Evolutionary conservation across 2,888 invertebrate species (phyloP).

Genomic region (Phaonia tiefii): DNA sequence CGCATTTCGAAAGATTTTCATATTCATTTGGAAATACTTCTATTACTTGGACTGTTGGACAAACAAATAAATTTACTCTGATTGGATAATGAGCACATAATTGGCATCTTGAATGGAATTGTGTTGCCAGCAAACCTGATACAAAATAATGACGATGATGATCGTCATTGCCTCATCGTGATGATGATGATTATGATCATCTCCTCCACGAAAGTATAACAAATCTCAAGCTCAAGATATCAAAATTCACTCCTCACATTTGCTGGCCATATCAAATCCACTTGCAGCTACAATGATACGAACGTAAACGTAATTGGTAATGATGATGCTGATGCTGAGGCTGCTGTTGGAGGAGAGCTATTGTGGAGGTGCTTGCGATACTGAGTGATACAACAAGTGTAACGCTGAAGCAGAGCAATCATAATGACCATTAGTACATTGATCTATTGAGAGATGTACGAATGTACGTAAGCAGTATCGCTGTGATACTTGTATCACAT

Average conservation of each 20-base stretch:
- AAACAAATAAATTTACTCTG: constrained; percentile 81
- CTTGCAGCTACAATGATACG: constrained; percentile 2
- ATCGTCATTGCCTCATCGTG: too few relatives aligned
- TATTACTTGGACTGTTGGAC: constrained; percentile 71
- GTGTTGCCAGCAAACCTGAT: constrained; percentile 81
- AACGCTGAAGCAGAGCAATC: constrained; percentile 1
- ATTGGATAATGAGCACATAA: constrained; percentile 81
- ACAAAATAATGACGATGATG: constrained; percentile 57
- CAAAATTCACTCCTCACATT: constrained; percentile 13
- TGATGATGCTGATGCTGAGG: neutral
- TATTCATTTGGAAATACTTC: constrained; percentile 50
- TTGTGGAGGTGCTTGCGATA: neutral
- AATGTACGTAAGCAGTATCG: too few relatives aligned
- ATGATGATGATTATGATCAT: constrained; percentile 11
- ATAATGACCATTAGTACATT: constrained; percentile 58
- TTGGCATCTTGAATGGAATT: constrained; percentile 81
- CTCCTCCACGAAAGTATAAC: constrained; percentile 7
- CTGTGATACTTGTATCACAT: too few relatives aligned
- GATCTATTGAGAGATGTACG: constrained; percentile 13
- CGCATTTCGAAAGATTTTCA: constrained; percentile 26
- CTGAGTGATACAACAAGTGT: neutral
- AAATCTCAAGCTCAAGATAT: constrained; percentile 34
- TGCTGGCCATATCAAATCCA: constrained; percentile 5
- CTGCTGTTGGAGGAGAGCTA: too few relatives aligned
- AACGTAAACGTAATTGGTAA: neutral